These are phyloP conservation scores for Acrocyrtus sp. DNA, from an alignment of 2,888 invertebrate genomes.

Conservation along the genomic window DNA sequence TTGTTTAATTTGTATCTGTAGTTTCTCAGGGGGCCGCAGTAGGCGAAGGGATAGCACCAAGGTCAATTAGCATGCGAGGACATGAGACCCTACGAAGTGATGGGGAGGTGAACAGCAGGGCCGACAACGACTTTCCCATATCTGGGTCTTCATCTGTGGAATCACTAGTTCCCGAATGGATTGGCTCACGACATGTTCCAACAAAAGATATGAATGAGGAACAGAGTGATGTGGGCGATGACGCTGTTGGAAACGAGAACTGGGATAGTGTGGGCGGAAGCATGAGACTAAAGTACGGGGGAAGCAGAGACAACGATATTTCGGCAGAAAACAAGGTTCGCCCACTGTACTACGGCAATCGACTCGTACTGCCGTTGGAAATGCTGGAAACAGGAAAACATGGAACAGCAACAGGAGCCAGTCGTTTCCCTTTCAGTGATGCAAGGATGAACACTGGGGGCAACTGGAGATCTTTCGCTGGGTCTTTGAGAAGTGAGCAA, in stretches of 20 bases:
- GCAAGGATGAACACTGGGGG: neutral
- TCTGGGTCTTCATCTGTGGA: conserved; percentile 4
- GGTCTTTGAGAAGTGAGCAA: conserved; percentile 6
- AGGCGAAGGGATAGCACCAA: conserved; percentile 3
- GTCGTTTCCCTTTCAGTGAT: neutral
- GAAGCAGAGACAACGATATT: neutral
- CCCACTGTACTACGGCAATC: conserved; percentile 1
- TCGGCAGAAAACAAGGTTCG: neutral
- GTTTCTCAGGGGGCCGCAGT: conserved; percentile 48
- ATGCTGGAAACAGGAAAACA: neutral
- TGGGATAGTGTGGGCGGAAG: too few relatives aligned
- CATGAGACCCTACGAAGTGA: neutral
- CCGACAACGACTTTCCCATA: conserved; percentile 24
- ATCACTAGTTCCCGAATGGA: conserved; percentile 26
- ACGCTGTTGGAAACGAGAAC: conserved; percentile 4
- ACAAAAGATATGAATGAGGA: neutral
- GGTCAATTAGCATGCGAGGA: neutral
- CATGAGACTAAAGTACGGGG: neutral
- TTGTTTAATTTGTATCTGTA: conserved; percentile 19
- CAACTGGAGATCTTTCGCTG: conserved; percentile 6
- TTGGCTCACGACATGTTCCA: conserved; percentile 4
- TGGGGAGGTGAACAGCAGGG: neutral
- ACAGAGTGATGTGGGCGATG: conserved; percentile 6
- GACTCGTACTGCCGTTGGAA: conserved; percentile 8
- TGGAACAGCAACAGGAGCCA: neutral